phyloP scores from a whole-genome alignment of 2,797 vertebrate species.

The Geotrypetes seraphini region DNA sequence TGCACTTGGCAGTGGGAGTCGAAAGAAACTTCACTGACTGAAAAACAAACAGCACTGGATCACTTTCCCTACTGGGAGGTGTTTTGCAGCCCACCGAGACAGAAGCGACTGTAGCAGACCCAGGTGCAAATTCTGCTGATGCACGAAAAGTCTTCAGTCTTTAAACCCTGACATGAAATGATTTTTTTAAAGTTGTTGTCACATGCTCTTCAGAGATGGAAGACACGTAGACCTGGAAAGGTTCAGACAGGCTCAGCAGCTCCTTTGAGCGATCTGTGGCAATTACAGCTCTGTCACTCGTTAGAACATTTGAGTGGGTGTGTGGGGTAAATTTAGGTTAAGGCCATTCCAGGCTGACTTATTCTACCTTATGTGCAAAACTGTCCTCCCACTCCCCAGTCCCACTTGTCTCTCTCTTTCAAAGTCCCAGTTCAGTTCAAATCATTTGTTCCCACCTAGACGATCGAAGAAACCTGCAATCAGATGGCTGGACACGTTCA shows the following conservation, averaged over 20 bases:
- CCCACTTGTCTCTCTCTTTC: too few relatives aligned
- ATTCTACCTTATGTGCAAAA: neutral
- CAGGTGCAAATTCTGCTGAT: constrained; percentile 3
- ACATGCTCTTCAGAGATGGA: too few relatives aligned
- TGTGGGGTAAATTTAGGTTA: neutral
- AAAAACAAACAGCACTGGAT: neutral
- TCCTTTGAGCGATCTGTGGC: constrained; percentile 1
- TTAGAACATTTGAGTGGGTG: constrained; percentile 1
- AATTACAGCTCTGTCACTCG: constrained; percentile 11
- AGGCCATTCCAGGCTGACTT: neutral
- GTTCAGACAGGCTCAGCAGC: too few relatives aligned
- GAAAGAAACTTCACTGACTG: constrained; percentile 4
- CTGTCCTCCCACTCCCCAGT: accelerated
- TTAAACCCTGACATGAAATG: constrained; percentile 19
- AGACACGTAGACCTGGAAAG: too few relatives aligned
- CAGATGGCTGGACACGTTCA: too few relatives aligned
- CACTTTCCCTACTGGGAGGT: neutral
- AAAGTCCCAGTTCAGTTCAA: too few relatives aligned
- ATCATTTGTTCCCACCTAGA: too few relatives aligned
- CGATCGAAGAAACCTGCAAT: too few relatives aligned
- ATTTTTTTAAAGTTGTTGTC: too few relatives aligned
- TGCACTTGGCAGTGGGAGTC: constrained; percentile 52
- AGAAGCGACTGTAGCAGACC: too few relatives aligned
- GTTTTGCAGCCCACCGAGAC: too few relatives aligned
- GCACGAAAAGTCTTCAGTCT: constrained; percentile 26